Evolutionary conservation across 2,888 invertebrate species (phyloP).

Genomic region (Athalia cordata): DNA sequence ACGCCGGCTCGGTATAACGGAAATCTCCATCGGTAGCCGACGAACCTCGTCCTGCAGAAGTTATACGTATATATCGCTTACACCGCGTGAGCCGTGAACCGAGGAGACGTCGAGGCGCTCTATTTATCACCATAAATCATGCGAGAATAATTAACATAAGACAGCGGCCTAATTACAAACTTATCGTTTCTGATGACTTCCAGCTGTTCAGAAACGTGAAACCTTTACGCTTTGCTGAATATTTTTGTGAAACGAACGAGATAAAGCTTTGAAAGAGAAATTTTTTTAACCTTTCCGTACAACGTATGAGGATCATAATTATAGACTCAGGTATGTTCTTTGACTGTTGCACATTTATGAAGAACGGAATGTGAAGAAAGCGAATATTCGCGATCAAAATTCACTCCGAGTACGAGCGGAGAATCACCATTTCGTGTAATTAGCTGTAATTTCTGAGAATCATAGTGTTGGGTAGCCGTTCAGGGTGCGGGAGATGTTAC

Average conservation of each 20-base stretch:
- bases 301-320: too few species aligned
- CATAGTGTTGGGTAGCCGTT: slow-evolving; percentile 60
- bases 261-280: too few species aligned
- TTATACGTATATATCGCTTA: too few species aligned
- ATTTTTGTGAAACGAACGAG: background rate
- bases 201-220: slow-evolving; percentile 2
- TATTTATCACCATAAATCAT: slow-evolving; percentile 66
- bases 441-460: slow-evolving; percentile 68
- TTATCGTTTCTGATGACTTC: slow-evolving; percentile 64
- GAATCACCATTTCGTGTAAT: slow-evolving; percentile 60
- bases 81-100: background rate
- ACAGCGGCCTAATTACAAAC: slow-evolving; percentile 68
- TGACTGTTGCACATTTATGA: background rate
- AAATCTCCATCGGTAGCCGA: slow-evolving; percentile 43
- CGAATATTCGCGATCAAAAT: slow-evolving; percentile 19
- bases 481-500: slow-evolving; percentile 44
- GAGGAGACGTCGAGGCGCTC: slow-evolving; percentile 38
- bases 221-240: background rate
- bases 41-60: background rate
- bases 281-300: too few species aligned
- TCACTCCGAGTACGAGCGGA: slow-evolving; percentile 12
- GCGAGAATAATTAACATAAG: slow-evolving; percentile 66
- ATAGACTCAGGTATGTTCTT: background rate
- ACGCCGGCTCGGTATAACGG: slow-evolving; percentile 51
- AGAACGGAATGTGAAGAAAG: background rate